These are phyloP conservation scores for Anguilla marmorata DNA, from an alignment of 2,797 vertebrate species.

Conservation along the genomic window DNA sequence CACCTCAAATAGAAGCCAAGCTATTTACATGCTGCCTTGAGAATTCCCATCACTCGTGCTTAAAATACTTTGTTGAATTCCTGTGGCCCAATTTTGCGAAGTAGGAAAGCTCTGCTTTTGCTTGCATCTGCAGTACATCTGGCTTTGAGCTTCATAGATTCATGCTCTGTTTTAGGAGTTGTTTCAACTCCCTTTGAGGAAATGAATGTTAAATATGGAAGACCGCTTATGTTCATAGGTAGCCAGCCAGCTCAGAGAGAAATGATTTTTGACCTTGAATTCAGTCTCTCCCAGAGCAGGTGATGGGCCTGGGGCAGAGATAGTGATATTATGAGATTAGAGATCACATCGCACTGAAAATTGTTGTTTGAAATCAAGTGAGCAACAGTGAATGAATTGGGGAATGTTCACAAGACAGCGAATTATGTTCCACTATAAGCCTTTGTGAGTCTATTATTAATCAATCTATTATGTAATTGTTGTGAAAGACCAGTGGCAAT, in stretches of 20 bases:
- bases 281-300: not conserved
- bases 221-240: not conserved
- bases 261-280: not conserved
- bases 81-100: not conserved
- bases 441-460: not conserved
- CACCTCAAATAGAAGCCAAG: not conserved
- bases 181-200: not conserved
- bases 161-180: not conserved
- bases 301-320: not conserved
- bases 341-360: not conserved
- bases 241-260: not conserved
- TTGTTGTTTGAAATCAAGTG: not conserved
- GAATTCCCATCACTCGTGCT: constrained; percentile 7
- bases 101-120: not conserved
- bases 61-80: constrained; percentile 25
- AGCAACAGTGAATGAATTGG: not conserved
- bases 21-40: constrained; percentile 12
- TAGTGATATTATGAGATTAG: not conserved
- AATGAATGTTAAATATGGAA: not conserved
- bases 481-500: not conserved
- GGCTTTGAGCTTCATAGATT: not conserved
- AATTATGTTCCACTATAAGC: not conserved
- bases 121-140: constrained; percentile 1
- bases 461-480: not conserved
- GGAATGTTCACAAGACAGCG: not conserved